A percentile compares a stretch with the other conserved stretches of the same genome.
These are phyloP conservation scores for Mallotus villosus DNA, from an alignment of 2,797 vertebrate species.

Conservation along the genomic window DNA sequence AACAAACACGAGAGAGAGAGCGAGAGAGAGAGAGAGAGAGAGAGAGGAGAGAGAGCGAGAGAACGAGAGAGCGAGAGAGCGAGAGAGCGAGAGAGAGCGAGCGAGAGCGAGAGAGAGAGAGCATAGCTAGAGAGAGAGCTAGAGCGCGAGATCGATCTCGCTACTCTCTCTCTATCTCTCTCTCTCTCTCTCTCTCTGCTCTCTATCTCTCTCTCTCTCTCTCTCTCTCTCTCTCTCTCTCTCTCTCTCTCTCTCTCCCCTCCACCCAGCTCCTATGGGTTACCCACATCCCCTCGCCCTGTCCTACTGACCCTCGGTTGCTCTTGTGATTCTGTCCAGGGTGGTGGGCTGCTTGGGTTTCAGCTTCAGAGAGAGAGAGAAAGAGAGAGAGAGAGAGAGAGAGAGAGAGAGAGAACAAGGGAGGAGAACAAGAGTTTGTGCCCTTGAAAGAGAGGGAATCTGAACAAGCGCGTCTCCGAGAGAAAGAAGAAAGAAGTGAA, in stretches of 20 bases:
- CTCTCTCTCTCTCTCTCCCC: neutral
- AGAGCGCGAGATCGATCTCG: too few relatives aligned
- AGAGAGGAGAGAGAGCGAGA: too few relatives aligned
- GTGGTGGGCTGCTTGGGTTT: neutral
- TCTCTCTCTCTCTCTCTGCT: too few relatives aligned
- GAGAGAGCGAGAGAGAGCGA: too few relatives aligned
- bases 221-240: neutral
- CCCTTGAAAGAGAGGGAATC: neutral
- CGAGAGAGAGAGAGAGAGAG: too few relatives aligned
- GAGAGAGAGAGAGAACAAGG: neutral
- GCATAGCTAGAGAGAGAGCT: too few relatives aligned
- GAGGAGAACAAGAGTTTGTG: neutral
- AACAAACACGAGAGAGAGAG: too few relatives aligned
- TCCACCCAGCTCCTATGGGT: too few relatives aligned
- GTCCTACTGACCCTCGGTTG: neutral
- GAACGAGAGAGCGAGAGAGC: too few relatives aligned
- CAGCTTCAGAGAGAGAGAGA: neutral
- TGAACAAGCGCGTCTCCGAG: neutral
- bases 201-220: too few relatives aligned
- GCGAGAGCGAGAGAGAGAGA: too few relatives aligned
- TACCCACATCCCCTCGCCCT: neutral
- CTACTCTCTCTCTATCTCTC: too few relatives aligned
- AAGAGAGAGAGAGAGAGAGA: neutral
- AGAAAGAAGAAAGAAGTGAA: neutral
- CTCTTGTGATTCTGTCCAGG: constrained; percentile 1